Conservation (phyloP, 2,888 invertebrate genomes). For the Eupithecia subumbrata region DNA sequence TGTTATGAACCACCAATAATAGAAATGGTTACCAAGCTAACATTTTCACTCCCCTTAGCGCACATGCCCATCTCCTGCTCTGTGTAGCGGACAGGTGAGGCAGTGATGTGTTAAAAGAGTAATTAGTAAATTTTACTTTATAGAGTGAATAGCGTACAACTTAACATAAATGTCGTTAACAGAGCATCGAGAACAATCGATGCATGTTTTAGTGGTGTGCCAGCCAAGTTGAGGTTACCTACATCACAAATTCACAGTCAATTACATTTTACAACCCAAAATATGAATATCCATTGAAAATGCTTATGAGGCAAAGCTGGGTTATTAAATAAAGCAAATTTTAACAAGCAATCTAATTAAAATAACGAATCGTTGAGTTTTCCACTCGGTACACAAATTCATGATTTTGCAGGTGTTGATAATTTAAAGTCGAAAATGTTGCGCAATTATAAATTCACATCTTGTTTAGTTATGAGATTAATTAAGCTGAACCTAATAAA, state of each 20-base stretch:
- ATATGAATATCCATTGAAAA: conserved; percentile 1
- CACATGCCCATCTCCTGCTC: too few species aligned
- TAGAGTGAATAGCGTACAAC: neutral
- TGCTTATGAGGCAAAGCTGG: neutral
- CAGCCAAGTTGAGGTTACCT: neutral
- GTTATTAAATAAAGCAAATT: conserved; percentile 12
- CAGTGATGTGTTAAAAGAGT: too few species aligned
- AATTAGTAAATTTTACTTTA: too few species aligned
- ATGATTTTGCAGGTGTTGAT: conserved; percentile 15
- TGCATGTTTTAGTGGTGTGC: neutral
- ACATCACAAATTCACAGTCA: conserved; percentile 2
- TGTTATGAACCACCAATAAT: too few species aligned
- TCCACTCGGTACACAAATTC: conserved; percentile 9
- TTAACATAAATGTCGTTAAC: neutral
- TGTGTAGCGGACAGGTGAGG: too few species aligned
- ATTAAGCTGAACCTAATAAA: too few species aligned
- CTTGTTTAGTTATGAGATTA: too few species aligned
- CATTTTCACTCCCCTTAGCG: too few species aligned
- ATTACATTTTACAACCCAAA: neutral
- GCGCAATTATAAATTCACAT: neutral
- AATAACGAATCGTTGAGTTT: conserved; percentile 16
- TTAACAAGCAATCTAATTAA: conserved; percentile 12
- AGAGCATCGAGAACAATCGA: neutral
- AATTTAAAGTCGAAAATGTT: neutral
- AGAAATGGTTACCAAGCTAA: too few species aligned